A percentile compares a stretch with the other conserved stretches of the same genome.
phyloP scores from a whole-genome alignment of 2,113 vertebrate species.

The Rana temporaria region DNA sequence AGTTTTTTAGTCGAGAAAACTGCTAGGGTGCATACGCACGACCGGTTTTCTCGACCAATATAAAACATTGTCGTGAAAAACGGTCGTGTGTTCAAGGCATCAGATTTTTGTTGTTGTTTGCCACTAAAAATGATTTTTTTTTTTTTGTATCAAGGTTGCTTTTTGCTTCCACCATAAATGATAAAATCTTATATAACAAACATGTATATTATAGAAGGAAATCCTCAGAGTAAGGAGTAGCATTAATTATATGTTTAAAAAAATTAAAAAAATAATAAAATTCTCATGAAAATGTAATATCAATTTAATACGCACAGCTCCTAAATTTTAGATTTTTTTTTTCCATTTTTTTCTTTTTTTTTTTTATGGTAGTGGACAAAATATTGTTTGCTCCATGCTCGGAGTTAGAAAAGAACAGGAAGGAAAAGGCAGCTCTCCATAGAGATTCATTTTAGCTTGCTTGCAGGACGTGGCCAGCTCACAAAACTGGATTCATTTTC shows the following conservation, averaged over 20 bases:
- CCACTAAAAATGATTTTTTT: too few relatives aligned
- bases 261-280: not conserved
- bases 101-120: too few relatives aligned
- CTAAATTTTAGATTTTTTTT: not conserved
- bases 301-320: not conserved
- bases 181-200: conserved; percentile 13
- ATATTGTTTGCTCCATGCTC: conserved; percentile 68
- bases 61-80: too few relatives aligned
- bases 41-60: too few relatives aligned
- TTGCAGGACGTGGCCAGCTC: conserved; percentile 77
- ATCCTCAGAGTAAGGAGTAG: too few relatives aligned
- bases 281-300: not conserved
- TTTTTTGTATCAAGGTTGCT: too few relatives aligned
- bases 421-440: conserved; percentile 74
- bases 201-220: not conserved
- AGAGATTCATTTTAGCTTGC: conserved; percentile 80
- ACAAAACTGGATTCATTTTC: conserved; percentile 80
- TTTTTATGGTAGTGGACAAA: conserved; percentile 63
- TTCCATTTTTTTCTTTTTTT: conserved; percentile 50
- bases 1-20: too few relatives aligned
- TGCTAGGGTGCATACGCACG: too few relatives aligned
- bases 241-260: not conserved
- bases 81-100: too few relatives aligned
- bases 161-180: not conserved
- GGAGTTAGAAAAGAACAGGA: conserved; percentile 78